phyloP scores from a whole-genome alignment of 2,888 invertebrate species.

The Celastrina argiolus region DNA sequence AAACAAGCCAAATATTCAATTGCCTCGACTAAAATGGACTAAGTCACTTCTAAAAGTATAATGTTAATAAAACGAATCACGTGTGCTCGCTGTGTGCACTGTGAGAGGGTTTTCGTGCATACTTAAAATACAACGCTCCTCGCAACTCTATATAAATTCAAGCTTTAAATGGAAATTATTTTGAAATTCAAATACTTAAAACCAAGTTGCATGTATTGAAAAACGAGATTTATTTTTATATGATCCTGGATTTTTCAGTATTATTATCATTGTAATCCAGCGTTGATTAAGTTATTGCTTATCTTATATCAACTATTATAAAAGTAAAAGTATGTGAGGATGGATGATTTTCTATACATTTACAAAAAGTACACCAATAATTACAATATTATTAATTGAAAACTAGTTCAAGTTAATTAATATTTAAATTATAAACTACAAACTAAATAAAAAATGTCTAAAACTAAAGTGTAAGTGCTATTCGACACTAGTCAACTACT shows the following conservation, averaged over 20 bases:
- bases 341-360: no score
- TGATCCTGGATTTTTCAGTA: not conserved
- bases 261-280: no score
- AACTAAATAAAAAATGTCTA: no score
- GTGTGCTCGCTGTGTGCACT: not conserved
- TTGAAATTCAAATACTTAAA: constrained; percentile 3
- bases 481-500: no score
- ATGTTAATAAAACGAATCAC: constrained; percentile 5
- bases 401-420: no score
- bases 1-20: not conserved
- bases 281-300: no score
- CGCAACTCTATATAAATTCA: not conserved
- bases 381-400: no score
- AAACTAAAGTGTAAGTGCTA: no score
- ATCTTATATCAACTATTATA: no score
- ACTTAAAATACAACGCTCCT: not conserved
- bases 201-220: not conserved
- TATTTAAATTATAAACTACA: no score
- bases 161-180: not conserved
- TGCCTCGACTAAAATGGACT: not conserved
- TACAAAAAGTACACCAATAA: no score
- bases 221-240: not conserved
- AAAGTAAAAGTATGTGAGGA: no score
- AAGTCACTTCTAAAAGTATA: not conserved
- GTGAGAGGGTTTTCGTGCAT: not conserved